These are phyloP conservation scores for Ophion slaviceki DNA, from an alignment of 2,888 invertebrate species.

Conservation along the genomic window DNA sequence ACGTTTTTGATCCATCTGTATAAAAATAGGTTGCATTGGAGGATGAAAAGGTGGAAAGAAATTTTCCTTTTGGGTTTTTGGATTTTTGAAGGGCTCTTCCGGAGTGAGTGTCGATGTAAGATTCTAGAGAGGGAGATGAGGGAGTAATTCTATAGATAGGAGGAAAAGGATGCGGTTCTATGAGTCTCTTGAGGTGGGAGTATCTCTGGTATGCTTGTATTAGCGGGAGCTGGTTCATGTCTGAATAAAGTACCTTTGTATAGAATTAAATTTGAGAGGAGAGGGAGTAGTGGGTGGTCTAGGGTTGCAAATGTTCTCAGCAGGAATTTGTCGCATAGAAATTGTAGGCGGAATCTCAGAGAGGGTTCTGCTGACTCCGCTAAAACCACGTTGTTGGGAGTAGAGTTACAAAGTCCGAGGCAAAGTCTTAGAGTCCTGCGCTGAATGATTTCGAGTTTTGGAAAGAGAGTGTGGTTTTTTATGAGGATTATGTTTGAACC, in stretches of 20 bases:
- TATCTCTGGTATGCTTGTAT: not conserved
- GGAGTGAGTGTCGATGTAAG: not conserved
- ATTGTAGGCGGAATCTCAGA: not conserved
- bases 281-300: slow-evolving; percentile 2
- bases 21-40: slow-evolving; percentile 36
- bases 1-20: slow-evolving; percentile 59
- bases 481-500: slow-evolving; percentile 24
- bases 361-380: not conserved
- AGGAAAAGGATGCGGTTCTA: slow-evolving; percentile 15
- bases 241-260: not conserved
- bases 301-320: not conserved
- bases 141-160: slow-evolving; percentile 7
- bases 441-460: slow-evolving; percentile 22
- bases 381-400: slow-evolving; percentile 22
- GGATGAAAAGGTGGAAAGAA: not conserved
- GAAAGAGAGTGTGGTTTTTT: not conserved
- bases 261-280: not conserved
- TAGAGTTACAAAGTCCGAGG: slow-evolving; percentile 41
- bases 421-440: slow-evolving; percentile 20
- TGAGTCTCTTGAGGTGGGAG: not conserved
- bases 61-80: not conserved
- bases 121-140: not conserved
- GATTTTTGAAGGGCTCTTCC: not conserved
- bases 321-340: slow-evolving; percentile 10
- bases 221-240: not conserved